A percentile compares a stretch with the other conserved stretches of the same genome.
phyloP scores from a whole-genome alignment of 2,797 vertebrate species.

The Alosa sapidissima region DNA sequence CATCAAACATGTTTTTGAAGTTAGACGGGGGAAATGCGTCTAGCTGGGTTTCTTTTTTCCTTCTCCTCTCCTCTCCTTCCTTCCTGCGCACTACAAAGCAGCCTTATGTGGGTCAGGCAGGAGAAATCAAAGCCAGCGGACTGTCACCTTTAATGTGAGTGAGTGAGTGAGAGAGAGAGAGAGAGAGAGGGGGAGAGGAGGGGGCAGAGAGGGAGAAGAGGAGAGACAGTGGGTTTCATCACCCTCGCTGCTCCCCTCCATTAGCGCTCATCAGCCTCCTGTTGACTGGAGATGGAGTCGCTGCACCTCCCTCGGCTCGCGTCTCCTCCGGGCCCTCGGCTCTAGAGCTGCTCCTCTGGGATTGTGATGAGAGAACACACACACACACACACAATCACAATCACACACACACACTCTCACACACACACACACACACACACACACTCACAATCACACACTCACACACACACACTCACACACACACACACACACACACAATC shows the following conservation, averaged over 20 bases:
- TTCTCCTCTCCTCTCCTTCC: background rate
- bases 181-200: background rate
- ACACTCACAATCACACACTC: background rate
- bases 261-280: slow-evolving; percentile 35
- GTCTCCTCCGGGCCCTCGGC: background rate
- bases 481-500: background rate
- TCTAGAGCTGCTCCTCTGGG: background rate
- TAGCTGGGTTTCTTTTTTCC: background rate
- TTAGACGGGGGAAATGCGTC: slow-evolving; percentile 22
- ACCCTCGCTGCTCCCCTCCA: slow-evolving; percentile 24
- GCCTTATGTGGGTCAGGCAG: slow-evolving; percentile 40
- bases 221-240: slow-evolving; percentile 30
- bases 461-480: background rate
- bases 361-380: background rate
- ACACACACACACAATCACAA: too few species aligned
- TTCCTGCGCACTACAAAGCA: slow-evolving; percentile 27
- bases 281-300: background rate
- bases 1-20: slow-evolving; percentile 51
- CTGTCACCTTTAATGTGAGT: slow-evolving; percentile 41
- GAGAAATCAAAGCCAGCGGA: slow-evolving; percentile 26
- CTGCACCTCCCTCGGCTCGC: background rate
- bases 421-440: background rate
- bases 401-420: background rate
- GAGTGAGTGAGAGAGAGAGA: background rate
- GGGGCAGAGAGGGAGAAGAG: background rate